These are phyloP conservation scores for Malacoctenus gilli DNA, from an alignment of 2,797 vertebrate genomes.

Conservation along the genomic window DNA sequence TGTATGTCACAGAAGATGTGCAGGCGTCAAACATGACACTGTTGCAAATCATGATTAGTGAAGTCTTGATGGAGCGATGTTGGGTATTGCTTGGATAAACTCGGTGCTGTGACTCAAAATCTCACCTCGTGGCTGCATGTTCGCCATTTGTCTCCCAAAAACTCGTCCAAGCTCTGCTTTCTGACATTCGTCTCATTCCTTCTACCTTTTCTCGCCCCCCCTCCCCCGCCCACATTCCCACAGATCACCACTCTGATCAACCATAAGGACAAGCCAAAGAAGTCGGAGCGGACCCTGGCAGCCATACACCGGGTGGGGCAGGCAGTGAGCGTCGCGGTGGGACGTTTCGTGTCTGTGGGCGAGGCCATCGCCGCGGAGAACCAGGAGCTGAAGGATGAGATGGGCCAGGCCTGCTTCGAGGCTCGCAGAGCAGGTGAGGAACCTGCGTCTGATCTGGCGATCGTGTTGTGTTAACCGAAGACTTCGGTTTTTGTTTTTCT, in stretches of 20 bases:
- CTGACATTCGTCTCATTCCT: not conserved
- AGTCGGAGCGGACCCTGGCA: constrained; percentile 92
- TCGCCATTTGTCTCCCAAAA: too few species aligned
- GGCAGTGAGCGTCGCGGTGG: constrained; percentile 92
- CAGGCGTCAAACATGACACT: too few species aligned
- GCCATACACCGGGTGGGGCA: constrained; percentile 95
- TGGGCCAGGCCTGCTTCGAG: constrained; percentile 93
- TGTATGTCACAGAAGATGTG: constrained; percentile 11
- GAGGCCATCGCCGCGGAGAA: constrained; percentile 97
- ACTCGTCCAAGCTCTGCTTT: not conserved
- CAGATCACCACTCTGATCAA: constrained; percentile 99
- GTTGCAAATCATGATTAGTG: too few species aligned
- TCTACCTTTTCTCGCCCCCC: not conserved
- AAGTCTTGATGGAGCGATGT: too few species aligned
- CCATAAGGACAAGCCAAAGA: constrained; percentile 96
- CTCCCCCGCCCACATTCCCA: constrained; percentile 37
- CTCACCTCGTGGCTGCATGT: too few species aligned
- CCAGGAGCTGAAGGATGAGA: constrained; percentile 95
- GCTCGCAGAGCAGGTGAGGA: constrained; percentile 91
- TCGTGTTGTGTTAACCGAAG: too few species aligned
- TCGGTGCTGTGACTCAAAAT: too few species aligned
- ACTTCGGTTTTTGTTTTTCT: too few species aligned
- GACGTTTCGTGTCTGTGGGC: constrained; percentile 94
- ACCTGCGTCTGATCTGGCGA: not conserved
- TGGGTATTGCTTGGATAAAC: too few species aligned